These are phyloP conservation scores for Acleris cristana DNA, from an alignment of 2,888 invertebrate species.

Conservation along the genomic window DNA sequence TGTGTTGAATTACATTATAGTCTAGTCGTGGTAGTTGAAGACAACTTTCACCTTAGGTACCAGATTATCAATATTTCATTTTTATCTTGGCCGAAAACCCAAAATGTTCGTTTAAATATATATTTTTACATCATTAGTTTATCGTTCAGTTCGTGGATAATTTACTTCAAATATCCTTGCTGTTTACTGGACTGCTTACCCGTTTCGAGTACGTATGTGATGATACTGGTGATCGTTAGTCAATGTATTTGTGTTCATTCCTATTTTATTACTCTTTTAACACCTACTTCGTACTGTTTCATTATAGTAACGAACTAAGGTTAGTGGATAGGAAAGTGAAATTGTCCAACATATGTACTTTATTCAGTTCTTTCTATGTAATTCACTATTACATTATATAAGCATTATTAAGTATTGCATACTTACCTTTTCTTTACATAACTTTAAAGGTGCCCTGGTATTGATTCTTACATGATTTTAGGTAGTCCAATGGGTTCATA, in stretches of 20 bases:
- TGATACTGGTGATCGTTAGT: too few relatives aligned
- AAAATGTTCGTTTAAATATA: not conserved
- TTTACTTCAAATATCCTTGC: slow-evolving; percentile 1
- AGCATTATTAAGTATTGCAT: slow-evolving; percentile 20
- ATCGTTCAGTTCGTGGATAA: not conserved
- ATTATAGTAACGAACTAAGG: too few relatives aligned
- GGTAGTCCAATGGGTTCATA: slow-evolving; percentile 60
- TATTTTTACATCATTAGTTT: not conserved
- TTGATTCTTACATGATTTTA: slow-evolving; percentile 42
- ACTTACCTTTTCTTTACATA: slow-evolving; percentile 26
- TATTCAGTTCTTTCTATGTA: too few relatives aligned
- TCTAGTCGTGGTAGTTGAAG: slow-evolving; percentile 22
- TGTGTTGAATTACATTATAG: slow-evolving; percentile 21
- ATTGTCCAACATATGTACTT: too few relatives aligned
- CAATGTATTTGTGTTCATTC: too few relatives aligned
- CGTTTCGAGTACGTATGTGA: too few relatives aligned
- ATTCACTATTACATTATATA: slow-evolving; percentile 19
- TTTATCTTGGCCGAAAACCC: slow-evolving; percentile 17
- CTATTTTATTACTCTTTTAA: too few relatives aligned
- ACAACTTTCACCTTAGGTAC: slow-evolving; percentile 36
- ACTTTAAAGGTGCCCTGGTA: slow-evolving; percentile 14
- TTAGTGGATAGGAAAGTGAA: too few relatives aligned
- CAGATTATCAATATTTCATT: slow-evolving; percentile 31
- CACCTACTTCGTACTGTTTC: too few relatives aligned
- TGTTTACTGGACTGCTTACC: too few relatives aligned